Evolutionary conservation across 2,888 invertebrate genomes (phyloP).

Genomic region (Coremacera marginata): DNA sequence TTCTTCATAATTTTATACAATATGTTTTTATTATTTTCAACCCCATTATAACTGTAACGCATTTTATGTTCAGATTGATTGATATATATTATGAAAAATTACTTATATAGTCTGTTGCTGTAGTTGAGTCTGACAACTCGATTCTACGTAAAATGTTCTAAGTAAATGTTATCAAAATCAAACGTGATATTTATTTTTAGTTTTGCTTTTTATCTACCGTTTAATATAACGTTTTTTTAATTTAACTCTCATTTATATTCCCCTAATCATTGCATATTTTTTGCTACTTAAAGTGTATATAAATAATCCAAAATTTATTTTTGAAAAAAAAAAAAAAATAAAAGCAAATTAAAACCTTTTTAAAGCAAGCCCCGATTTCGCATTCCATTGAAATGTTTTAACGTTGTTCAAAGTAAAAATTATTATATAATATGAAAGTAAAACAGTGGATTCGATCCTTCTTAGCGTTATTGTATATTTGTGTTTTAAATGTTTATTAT

Average conservation of each 20-base stretch:
- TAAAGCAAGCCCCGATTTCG: conserved; percentile 4
- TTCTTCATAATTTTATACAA: not conserved
- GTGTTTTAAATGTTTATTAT: conserved; percentile 27
- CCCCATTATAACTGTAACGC: not conserved
- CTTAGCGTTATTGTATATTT: conserved; percentile 50
- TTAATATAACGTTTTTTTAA: not conserved
- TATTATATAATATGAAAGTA: conserved; percentile 56
- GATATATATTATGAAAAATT: too few species aligned
- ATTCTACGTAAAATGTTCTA: not conserved
- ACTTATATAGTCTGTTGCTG: not conserved
- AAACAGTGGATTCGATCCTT: conserved; percentile 71
- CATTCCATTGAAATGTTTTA: conserved; percentile 29
- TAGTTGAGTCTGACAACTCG: not conserved
- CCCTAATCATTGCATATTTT: not conserved
- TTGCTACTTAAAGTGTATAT: conserved; percentile 6
- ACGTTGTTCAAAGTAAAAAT: conserved; percentile 38
- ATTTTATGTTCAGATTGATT: too few species aligned
- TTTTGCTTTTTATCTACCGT: not conserved
- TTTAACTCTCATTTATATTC: not conserved
- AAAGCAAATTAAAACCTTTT: not conserved
- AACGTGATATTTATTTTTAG: not conserved
- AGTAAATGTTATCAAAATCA: not conserved
- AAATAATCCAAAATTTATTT: not conserved
- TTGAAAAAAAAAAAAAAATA: not conserved
- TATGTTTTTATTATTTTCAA: not conserved